Percentiles rank a stretch among this genome's conserved stretches.
These are phyloP conservation scores for Polyodon spathula DNA, from an alignment of 2,113 vertebrate genomes.

Conservation along the genomic window DNA sequence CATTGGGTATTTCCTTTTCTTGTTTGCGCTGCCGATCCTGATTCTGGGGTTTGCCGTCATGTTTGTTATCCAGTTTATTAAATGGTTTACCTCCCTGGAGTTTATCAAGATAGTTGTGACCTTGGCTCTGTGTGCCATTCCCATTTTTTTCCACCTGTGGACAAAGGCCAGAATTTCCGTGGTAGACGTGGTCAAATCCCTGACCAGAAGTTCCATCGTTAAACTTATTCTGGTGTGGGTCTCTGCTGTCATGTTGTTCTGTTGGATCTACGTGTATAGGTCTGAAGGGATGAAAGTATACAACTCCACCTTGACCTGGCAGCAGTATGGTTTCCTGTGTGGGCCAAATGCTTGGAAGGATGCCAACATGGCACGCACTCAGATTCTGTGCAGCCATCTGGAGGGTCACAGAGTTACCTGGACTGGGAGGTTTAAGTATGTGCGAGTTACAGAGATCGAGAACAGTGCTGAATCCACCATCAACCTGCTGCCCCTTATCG, in stretches of 20 bases:
- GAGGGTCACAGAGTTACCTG: constrained; percentile 93
- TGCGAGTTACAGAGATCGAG: constrained; percentile 83
- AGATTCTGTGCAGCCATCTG: constrained; percentile 91
- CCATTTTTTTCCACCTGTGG: constrained; percentile 76
- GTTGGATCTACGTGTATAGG: constrained; percentile 93
- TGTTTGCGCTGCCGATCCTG: constrained; percentile 83
- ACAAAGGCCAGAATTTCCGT: constrained; percentile 67
- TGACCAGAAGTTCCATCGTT: constrained; percentile 80
- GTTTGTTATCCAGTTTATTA: constrained; percentile 63
- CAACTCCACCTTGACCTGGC: constrained; percentile 92
- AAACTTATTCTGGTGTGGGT: constrained; percentile 96
- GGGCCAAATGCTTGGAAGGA: constrained; percentile 88
- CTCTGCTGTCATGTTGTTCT: constrained; percentile 82
- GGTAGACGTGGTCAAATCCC: constrained; percentile 57
- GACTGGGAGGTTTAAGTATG: constrained; percentile 90
- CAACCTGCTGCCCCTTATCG: constrained; percentile 74
- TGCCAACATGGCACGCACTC: constrained; percentile 90
- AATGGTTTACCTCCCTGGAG: constrained; percentile 81
- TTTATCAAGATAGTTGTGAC: constrained; percentile 78
- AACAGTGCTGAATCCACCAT: constrained; percentile 83
- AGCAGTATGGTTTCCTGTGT: constrained; percentile 79
- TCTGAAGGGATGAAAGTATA: constrained; percentile 95
- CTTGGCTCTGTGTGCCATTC: constrained; percentile 58
- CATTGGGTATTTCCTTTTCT: constrained; percentile 83
- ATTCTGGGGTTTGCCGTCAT: constrained; percentile 62